Base-by-base conservation (phyloP, 2,888 invertebrate genomes). In the Stomorhina lunata region DNA sequence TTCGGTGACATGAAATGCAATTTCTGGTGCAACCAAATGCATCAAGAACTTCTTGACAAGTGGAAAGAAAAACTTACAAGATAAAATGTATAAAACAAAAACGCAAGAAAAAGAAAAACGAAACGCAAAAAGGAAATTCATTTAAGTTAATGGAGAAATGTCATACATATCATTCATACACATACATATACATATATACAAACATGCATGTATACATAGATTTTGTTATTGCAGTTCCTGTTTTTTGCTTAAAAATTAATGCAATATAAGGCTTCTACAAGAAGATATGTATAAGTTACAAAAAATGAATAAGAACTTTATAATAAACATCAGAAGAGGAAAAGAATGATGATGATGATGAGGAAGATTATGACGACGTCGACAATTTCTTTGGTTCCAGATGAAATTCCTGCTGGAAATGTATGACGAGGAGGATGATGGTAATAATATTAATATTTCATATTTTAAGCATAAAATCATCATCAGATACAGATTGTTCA, bases 91-190 rank as follows among this genome's bases (percentile, higher is more conserved):
- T 29, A 17, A 53, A 45, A 9, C 10, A 20, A 40, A 53, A 17
- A 17, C 20, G 0, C 10, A 45, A 37, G 20, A 15, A 34, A 50
- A 29, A 27, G 17, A 25, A 43, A 37, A 22, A 32, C 7, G 22
- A 25, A 25, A 50, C 1, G 29, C 57, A 34, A 29, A 71, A 57
- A 61, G 61, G 25, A 81, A 81, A 66, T 59, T 77, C 53, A 81
- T 73, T 81, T 77, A 77, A 66, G 20, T 77, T 72, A 66, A 81
- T 81, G 72, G 37, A 61, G 77, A 66, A 61, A 61, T 66, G 43
- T 68, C 66, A 45, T 68, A 66, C 37, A 40, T 53, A 17, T 29
- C 12, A 40, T 48, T n/a, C n/a, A n/a, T n/a, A n/a, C n/a, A n/a
- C n/a, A n/a, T n/a, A n/a, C n/a, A n/a, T n/a, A n/a, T n/a, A n/a